Evolutionary conservation across 92 coral and sea anemone species (phyloP).

Genomic region (Zoanthus solanderi): DNA sequence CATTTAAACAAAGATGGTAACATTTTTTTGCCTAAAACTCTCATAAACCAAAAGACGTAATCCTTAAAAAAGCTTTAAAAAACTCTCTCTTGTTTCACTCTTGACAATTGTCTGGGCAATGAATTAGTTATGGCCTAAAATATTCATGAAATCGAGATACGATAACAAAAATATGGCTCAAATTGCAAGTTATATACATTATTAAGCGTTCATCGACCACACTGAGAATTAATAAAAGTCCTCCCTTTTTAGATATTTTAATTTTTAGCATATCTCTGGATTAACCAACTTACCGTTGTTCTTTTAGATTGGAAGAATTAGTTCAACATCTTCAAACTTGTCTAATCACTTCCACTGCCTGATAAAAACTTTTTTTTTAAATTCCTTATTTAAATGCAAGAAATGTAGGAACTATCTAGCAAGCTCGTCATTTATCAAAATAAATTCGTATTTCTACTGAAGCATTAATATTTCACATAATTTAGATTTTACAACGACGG

Average conservation of each 20-base stretch:
- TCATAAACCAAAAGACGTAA: too few relatives aligned
- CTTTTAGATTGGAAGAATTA: neutral
- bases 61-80: neutral
- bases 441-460: too few relatives aligned
- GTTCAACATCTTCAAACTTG: neutral
- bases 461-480: neutral
- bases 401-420: neutral
- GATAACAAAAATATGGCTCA: neutral
- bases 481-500: neutral
- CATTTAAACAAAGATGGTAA: too few relatives aligned
- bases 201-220: neutral
- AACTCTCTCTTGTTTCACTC: neutral
- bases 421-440: too few relatives aligned
- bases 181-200: neutral
- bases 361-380: neutral
- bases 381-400: neutral
- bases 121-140: neutral
- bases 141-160: neutral
- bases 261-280: neutral
- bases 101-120: neutral
- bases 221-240: neutral
- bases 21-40: too few relatives aligned
- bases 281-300: neutral
- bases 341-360: neutral
- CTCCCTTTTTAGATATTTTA: neutral